Evolutionary conservation across 2,797 vertebrate species (phyloP).

Genomic region (Sparidentex hasta): DNA sequence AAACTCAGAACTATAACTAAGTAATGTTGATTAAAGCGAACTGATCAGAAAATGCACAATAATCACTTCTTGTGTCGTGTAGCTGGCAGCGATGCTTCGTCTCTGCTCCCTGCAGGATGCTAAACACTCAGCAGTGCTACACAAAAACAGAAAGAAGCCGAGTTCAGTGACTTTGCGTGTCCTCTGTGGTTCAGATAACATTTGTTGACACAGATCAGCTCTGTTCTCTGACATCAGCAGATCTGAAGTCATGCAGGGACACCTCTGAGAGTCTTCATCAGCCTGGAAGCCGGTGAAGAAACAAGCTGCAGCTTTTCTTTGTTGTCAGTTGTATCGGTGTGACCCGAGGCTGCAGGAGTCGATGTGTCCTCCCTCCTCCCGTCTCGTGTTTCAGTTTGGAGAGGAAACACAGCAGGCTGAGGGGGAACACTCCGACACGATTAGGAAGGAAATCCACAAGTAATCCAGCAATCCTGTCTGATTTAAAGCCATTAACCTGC

Average conservation of each 20-base stretch:
- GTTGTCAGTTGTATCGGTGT: not conserved
- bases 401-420: constrained; percentile 43
- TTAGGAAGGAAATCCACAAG: constrained; percentile 77
- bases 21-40: too few species aligned
- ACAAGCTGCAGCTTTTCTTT: not conserved
- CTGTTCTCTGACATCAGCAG: constrained; percentile 21
- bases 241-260: constrained; percentile 3
- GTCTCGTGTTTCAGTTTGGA: constrained; percentile 13
- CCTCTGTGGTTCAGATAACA: constrained; percentile 16
- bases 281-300: not conserved
- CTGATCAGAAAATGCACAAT: not conserved
- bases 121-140: not conserved
- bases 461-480: constrained; percentile 79
- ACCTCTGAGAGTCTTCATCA: too few species aligned
- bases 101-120: not conserved
- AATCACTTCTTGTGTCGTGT: not conserved
- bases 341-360: constrained; percentile 22
- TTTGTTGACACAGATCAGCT: not conserved
- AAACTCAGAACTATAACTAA: too few species aligned
- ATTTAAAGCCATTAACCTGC: constrained; percentile 74
- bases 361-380: not conserved
- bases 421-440: constrained; percentile 54
- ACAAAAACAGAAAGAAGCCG: constrained; percentile 4
- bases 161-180: not conserved
- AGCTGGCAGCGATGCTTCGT: not conserved